Evolutionary conservation across 2,797 vertebrate genomes (phyloP).

Genomic region (Ptychobarbus kaznakovi): DNA sequence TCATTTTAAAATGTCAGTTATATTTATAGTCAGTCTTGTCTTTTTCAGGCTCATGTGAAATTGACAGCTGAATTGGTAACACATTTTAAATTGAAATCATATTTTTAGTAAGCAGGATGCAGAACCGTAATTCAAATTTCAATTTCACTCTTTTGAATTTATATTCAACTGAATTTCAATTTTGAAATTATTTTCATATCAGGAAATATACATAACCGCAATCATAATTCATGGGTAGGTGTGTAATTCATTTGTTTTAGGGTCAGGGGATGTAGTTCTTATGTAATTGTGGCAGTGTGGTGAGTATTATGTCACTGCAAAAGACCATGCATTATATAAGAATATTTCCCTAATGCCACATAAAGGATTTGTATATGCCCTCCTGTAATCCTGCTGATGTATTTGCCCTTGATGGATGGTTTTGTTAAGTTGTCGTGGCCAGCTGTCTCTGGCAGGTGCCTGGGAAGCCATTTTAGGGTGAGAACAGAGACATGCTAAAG

Average conservation of each 20-base stretch:
- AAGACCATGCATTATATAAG: constrained; percentile 68
- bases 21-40: neutral
- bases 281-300: constrained; percentile 54
- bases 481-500: constrained; percentile 26
- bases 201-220: neutral
- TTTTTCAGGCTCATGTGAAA: neutral
- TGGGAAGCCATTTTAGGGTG: constrained; percentile 50
- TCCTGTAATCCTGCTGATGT: constrained; percentile 71
- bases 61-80: neutral
- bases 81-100: neutral
- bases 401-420: constrained; percentile 67
- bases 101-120: neutral
- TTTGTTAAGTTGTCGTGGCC: constrained; percentile 65
- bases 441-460: constrained; percentile 62
- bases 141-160: neutral
- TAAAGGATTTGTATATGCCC: constrained; percentile 66
- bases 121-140: neutral
- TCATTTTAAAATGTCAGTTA: neutral
- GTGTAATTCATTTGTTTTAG: constrained; percentile 11
- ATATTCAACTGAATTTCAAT: neutral
- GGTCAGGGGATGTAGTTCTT: constrained; percentile 51
- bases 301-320: constrained; percentile 65
- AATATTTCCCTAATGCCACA: constrained; percentile 64
- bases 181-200: neutral
- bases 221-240: neutral